phyloP scores from a whole-genome alignment of 2,888 invertebrate species.

The Lasioglossum leucozonium region DNA sequence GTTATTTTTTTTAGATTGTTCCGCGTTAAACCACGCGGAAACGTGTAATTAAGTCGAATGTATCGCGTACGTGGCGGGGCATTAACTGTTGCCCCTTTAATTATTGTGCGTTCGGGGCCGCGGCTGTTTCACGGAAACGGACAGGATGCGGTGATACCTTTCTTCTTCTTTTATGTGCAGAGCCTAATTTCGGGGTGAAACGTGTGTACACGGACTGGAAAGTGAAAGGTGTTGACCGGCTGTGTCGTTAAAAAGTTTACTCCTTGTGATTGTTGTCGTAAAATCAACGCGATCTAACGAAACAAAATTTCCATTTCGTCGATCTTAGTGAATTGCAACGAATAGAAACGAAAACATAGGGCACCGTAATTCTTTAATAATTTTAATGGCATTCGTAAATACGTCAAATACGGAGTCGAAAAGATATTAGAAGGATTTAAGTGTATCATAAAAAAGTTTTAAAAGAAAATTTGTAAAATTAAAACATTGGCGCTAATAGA shows the following conservation, averaged over 20 bases:
- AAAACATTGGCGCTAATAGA: not conserved
- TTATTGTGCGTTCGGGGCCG: conserved; percentile 17
- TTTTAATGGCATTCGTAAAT: too few relatives aligned
- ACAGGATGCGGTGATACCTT: not conserved
- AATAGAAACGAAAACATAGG: too few relatives aligned
- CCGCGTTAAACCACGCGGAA: conserved; percentile 27
- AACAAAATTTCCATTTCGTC: not conserved
- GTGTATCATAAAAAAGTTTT: too few relatives aligned
- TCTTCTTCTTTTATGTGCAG: conserved; percentile 8
- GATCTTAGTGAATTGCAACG: too few relatives aligned
- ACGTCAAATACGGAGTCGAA: too few relatives aligned
- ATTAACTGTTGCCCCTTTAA: conserved; percentile 31
- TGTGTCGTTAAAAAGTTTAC: not conserved
- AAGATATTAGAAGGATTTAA: too few relatives aligned
- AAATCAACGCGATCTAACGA: not conserved
- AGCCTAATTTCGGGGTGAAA: not conserved
- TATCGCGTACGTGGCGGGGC: conserved; percentile 23
- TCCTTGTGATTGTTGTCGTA: not conserved
- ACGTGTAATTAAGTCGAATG: conserved; percentile 24
- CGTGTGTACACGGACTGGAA: not conserved
- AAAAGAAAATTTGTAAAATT: too few relatives aligned
- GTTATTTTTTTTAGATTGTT: conserved; percentile 23
- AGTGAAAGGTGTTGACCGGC: conserved; percentile 4
- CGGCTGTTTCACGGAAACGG: conserved; percentile 7
- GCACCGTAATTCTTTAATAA: too few relatives aligned